Evolutionary conservation across 2,113 vertebrate species (phyloP), one percentile per base, ranked within the genome.

Genomic region (Dolichotis patagonum): DNA sequence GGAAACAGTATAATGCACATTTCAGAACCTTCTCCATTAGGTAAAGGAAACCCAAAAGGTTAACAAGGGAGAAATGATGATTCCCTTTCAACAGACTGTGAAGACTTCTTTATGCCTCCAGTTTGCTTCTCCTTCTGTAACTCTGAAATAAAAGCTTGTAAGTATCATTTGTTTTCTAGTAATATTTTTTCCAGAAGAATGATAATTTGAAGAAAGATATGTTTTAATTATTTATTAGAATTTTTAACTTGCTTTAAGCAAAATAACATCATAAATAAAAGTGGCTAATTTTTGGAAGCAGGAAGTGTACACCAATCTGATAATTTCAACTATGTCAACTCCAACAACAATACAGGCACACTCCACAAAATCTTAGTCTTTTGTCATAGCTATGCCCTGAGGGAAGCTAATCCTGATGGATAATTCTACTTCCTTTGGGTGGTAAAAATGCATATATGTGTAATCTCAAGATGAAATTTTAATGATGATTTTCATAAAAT

Each of bases 211-310:
- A 81, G 88, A 11, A 88, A 97, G 81, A 73, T 73, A 88, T 38
- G 54, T 81, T 96, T 95, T 96, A 96, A 97, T 96, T 96, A 96
- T 95, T 97, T 97, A 96, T 83, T 95, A 81, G 69, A 85, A 94
- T 56, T 67, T 54, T 85, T 80, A 96, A 92, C 92, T 52, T 88
- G 69, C 96, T 95, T 38, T 41, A 52, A 94, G 97, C 85, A 75
- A 77, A 87, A 22, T 84, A 77, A 65, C 69, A 65, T 56, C 43
- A 58, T 69, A 78, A 92, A 95, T 94, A 90, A 97, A 94, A 94
- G 28, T 80, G 90, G 67, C 81, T 96, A 62, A 92, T 96, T 92
- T 92, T 85, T 54, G 69, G 92, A 93, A 94, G 28, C 69, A 35
- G 26, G 54, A 49, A 30, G 19, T 38, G 30, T 67, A 71, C 20